Base-by-base conservation (phyloP, 1,140 invertebrate genomes). In the Pseudomyrmex concolor region DNA sequence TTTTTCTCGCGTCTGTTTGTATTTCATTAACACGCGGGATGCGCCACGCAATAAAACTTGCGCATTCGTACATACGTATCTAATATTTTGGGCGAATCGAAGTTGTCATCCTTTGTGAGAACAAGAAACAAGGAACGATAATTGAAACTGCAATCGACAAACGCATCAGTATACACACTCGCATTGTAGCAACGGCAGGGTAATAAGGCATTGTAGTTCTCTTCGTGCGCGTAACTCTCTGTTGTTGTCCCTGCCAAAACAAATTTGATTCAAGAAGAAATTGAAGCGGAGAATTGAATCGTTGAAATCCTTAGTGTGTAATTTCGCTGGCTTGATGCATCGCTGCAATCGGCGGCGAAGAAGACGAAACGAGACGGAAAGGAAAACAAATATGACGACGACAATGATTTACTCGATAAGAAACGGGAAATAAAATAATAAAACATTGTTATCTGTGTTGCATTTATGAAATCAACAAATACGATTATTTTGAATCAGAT, bases 381-480 rank as follows among this genome's bases (percentile, higher is more conserved):
- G 22, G 64, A 82, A 81, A 86, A 84, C 82, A 86, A 89, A 81
- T 55, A 45, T 19, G 67, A 72, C 48, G 78, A 70, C 12, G 64
- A 80, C 63, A 87, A 89, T 89, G 86, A 81, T 71, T 84, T 55
- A 88, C 71, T 89, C 74, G 87, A 89, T 89, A 88, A 88, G 84
- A 86, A 88, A 86, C 68, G 68, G 85, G n/a, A n/a, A 81, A 72
- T 80, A 74, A 64, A 86, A 84, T 86, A 88, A 89, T 86, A 86
- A 34, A 34, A 88, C 81, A 43, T 88, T 62, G 86, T 88, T 86
- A 68, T 43, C 48, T 62, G 17, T 59, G 50, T 57, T 55, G 72
- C 62, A 70, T 84, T 84, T 72, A 55, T 48, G 54, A 64, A 86
- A 72, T 55, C 66, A 19, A n/a, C 17, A 45, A 43, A n/a, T 12